These are phyloP conservation scores for Nycteola revayana DNA, from an alignment of 2,888 invertebrate species.

Conservation along the genomic window DNA sequence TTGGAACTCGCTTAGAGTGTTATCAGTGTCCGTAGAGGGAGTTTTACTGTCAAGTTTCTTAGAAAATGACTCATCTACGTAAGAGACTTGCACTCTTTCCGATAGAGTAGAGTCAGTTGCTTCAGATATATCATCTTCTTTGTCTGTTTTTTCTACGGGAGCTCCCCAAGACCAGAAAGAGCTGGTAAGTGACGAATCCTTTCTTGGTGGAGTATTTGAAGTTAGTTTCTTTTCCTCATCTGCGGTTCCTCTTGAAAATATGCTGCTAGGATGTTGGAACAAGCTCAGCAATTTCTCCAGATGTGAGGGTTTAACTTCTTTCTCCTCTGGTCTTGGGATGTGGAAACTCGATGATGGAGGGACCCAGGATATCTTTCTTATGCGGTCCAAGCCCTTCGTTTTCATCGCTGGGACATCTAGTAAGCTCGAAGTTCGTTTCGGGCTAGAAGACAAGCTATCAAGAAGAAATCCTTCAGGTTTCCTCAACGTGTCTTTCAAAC, in stretches of 20 bases:
- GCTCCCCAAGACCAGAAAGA: slow-evolving; percentile 78
- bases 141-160: slow-evolving; percentile 52
- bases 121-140: slow-evolving; percentile 64
- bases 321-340: slow-evolving; percentile 62
- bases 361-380: slow-evolving; percentile 84
- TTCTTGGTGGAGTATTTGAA: slow-evolving; percentile 68
- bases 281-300: slow-evolving; percentile 85
- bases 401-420: slow-evolving; percentile 73
- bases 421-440: slow-evolving; percentile 66
- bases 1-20: slow-evolving; percentile 72
- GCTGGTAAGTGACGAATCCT: slow-evolving; percentile 66
- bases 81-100: slow-evolving; percentile 72
- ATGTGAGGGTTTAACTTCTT: slow-evolving; percentile 78
- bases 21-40: slow-evolving; percentile 73
- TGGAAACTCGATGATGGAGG: slow-evolving; percentile 66
- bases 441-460: slow-evolving; percentile 58
- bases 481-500: slow-evolving; percentile 58
- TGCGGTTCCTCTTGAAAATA: slow-evolving; percentile 77
- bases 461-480: slow-evolving; percentile 43
- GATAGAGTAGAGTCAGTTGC: slow-evolving; percentile 72
- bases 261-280: slow-evolving; percentile 84
- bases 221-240: slow-evolving; percentile 70
- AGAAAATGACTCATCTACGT: slow-evolving; percentile 72
- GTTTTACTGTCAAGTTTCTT: slow-evolving; percentile 72
- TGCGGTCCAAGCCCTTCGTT: slow-evolving; percentile 63